phyloP scores from a whole-genome alignment of 30 jellyfish, hydroid and myxozoan species.

The Hydra vulgaris region DNA sequence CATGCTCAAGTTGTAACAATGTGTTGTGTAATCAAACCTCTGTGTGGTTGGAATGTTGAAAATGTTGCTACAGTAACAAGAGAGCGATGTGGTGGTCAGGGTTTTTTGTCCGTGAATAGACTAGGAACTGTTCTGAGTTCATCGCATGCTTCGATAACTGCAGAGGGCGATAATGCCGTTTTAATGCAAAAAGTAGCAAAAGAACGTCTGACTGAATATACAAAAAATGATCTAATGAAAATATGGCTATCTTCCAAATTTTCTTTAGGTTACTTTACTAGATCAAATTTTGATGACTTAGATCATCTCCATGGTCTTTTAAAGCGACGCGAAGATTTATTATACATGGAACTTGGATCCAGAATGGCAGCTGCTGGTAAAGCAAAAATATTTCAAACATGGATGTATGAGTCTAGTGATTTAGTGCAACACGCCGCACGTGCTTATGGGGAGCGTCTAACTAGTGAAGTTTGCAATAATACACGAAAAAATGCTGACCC shows the following conservation, averaged over 20 bases:
- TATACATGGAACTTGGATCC: constrained; percentile 69
- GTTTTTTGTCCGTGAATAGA: constrained; percentile 72
- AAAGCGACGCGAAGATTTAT: constrained; percentile 66
- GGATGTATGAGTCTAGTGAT: constrained; percentile 92
- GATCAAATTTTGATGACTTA: constrained; percentile 45
- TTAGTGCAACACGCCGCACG: constrained; percentile 78
- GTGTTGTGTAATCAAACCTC: constrained; percentile 88
- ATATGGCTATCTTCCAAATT: constrained; percentile 17
- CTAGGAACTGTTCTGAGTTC: constrained; percentile 71
- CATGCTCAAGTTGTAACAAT: constrained; percentile 80
- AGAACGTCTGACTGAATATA: constrained; percentile 64
- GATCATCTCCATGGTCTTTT: constrained; percentile 55
- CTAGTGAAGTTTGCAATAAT: constrained; percentile 56
- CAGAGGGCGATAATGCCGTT: constrained; percentile 85
- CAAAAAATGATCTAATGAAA: constrained; percentile 39
- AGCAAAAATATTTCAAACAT: constrained; percentile 58
- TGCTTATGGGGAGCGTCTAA: constrained; percentile 76
- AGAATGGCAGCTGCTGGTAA: constrained; percentile 76
- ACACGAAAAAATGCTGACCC: constrained; percentile 48
- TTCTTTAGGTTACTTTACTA: not conserved
- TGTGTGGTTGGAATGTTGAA: constrained; percentile 89
- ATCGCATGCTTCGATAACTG: constrained; percentile 90
- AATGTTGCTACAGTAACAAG: constrained; percentile 65
- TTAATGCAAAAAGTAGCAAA: constrained; percentile 89
- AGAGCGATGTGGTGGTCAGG: constrained; percentile 91